phyloP scores from a whole-genome alignment of 53 echinoderm and acorn worm species.

The Apostichopus leukothele region DNA sequence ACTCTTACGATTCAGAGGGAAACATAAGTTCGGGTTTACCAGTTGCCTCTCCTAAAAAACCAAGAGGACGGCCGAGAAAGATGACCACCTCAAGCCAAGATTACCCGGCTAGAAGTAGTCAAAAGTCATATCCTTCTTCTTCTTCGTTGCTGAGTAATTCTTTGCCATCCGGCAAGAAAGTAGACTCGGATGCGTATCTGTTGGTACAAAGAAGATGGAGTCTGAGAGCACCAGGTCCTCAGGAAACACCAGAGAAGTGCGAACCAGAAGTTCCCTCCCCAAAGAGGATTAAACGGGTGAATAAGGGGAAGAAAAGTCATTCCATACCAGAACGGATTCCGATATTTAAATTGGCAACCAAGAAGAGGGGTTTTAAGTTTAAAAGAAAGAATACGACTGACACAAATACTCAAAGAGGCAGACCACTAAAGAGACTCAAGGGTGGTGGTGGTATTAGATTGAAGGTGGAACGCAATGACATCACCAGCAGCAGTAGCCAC shows the following conservation, averaged over 20 bases:
- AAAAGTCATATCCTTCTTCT: background rate
- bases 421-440: background rate
- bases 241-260: background rate
- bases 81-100: background rate
- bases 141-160: background rate
- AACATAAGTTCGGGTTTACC: background rate
- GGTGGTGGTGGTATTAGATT: background rate
- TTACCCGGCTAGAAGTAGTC: background rate
- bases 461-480: too few relatives aligned
- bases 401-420: background rate
- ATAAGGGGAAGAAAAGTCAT: background rate
- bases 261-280: background rate
- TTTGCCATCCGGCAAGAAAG: background rate
- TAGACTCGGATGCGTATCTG: background rate
- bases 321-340: background rate
- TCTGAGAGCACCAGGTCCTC: background rate
- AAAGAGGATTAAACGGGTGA: background rate
- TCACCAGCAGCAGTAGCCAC: too few relatives aligned
- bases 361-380: constrained; percentile 33
- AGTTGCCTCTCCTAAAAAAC: background rate
- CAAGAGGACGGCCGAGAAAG: background rate
- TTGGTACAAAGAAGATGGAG: constrained; percentile 23
- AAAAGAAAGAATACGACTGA: background rate
- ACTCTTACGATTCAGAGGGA: background rate
- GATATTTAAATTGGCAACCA: constrained; percentile 27